Percentiles rank a stretch among this genome's conserved stretches.
phyloP scores from a whole-genome alignment of 2,888 invertebrate genomes.

The Hedychridium roseum region DNA sequence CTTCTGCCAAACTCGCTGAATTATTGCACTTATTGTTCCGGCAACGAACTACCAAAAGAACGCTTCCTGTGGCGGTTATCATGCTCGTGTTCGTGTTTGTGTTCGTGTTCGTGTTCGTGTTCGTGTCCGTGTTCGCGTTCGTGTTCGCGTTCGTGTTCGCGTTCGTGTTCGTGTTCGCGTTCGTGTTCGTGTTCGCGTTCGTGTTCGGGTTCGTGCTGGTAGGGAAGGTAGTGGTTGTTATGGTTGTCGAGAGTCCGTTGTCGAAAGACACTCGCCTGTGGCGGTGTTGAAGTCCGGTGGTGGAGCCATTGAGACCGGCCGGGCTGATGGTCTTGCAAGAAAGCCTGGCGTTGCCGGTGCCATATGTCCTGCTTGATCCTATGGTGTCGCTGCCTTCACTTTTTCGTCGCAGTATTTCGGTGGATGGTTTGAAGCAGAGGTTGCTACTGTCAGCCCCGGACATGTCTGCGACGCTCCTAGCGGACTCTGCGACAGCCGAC shows the following conservation, averaged over 20 bases:
- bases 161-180: constrained; percentile 62
- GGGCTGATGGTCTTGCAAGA: no score
- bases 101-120: constrained; percentile 40
- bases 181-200: constrained; percentile 42
- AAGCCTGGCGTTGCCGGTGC: background rate
- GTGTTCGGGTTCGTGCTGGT: constrained; percentile 65
- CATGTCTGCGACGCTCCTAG: constrained; percentile 51
- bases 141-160: constrained; percentile 64
- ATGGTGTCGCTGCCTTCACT: constrained; percentile 72
- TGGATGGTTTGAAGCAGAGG: no score
- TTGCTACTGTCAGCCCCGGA: constrained; percentile 34
- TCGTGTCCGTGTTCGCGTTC: no score
- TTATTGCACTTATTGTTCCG: constrained; percentile 84
- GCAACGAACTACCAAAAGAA: constrained; percentile 79
- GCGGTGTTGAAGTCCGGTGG: constrained; percentile 36
- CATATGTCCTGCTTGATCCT: constrained; percentile 36
- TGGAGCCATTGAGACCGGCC: no score
- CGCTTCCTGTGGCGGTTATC: no score
- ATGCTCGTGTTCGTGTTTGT: constrained; percentile 63
- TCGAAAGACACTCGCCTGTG: constrained; percentile 68
- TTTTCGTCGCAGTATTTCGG: no score
- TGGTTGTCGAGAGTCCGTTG: constrained; percentile 67
- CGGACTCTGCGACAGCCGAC: constrained; percentile 53
- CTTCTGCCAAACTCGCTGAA: constrained; percentile 76
- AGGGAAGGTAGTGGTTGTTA: no score